phyloP scores from a whole-genome alignment of 1,140 invertebrate genomes.

The Drosophila sp. region DNA sequence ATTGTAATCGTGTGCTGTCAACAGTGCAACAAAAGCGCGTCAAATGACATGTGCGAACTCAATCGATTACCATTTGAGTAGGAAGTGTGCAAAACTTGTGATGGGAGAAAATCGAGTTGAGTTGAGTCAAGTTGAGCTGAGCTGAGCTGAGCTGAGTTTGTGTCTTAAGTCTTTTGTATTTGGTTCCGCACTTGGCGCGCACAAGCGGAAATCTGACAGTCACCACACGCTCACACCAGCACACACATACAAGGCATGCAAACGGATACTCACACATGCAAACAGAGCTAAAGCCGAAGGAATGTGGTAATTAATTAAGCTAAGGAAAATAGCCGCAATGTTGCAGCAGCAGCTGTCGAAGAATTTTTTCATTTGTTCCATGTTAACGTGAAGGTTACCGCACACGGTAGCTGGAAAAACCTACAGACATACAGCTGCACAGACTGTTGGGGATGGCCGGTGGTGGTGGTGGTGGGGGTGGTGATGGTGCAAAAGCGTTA shows the following conservation, averaged over 20 bases:
- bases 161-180: constrained; percentile 78
- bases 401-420: constrained; percentile 37
- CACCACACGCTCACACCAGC: no score
- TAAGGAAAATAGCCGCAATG: constrained; percentile 49
- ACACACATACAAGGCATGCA: no score
- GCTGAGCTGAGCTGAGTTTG: constrained; percentile 60
- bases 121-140: constrained; percentile 47
- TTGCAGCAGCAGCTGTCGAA: constrained; percentile 66
- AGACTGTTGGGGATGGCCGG: constrained; percentile 28
- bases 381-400: constrained; percentile 71
- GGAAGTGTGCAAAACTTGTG: constrained; percentile 69
- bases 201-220: constrained; percentile 46
- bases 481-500: constrained; percentile 8
- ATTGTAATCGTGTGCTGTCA: constrained; percentile 74
- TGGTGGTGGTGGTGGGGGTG: constrained; percentile 46
- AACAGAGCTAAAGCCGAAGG: constrained; percentile 47
- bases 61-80: constrained; percentile 71
- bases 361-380: constrained; percentile 80
- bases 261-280: constrained; percentile 9
- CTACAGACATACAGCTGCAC: constrained; percentile 21
- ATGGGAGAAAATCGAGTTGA: constrained; percentile 41
- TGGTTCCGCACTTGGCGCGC: constrained; percentile 49
- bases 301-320: constrained; percentile 82
- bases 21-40: constrained; percentile 76
- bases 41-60: constrained; percentile 82